These are phyloP conservation scores for Pachyrhynchus sulphureomaculatus DNA, from an alignment of 1,140 invertebrate genomes.

Conservation along the genomic window DNA sequence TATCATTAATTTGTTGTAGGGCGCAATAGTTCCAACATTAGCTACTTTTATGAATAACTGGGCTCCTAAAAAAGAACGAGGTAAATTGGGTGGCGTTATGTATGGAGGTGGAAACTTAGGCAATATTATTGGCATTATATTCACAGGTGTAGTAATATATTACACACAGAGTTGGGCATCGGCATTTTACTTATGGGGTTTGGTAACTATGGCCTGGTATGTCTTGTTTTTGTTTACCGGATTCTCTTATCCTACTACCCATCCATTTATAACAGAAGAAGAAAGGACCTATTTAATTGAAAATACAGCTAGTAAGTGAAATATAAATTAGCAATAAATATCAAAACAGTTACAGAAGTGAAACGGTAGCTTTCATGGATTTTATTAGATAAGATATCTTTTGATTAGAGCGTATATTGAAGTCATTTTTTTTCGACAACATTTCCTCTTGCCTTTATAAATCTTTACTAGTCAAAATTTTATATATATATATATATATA, in stretches of 20 bases:
- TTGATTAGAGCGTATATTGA: too few species aligned
- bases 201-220: slow-evolving; percentile 1
- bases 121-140: slow-evolving; percentile 12
- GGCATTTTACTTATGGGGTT: slow-evolving; percentile 24
- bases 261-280: slow-evolving; percentile 21
- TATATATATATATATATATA: too few species aligned
- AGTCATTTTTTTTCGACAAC: too few species aligned
- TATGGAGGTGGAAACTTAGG: slow-evolving; percentile 18
- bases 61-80: slow-evolving; percentile 14
- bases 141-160: slow-evolving; percentile 14
- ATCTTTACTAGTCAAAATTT: too few species aligned
- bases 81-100: slow-evolving; percentile 11
- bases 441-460: too few species aligned
- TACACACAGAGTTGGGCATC: slow-evolving; percentile 7
- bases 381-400: too few species aligned
- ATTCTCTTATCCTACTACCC: slow-evolving; percentile 15
- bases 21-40: slow-evolving; percentile 17
- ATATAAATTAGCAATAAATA: too few species aligned
- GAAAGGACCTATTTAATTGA: slow-evolving; percentile 7
- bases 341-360: too few species aligned
- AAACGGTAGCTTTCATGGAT: too few species aligned
- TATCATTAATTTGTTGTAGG: neutral
- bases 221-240: slow-evolving; percentile 9
- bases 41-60: slow-evolving; percentile 19
- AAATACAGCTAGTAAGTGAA: slow-evolving; percentile 2